These are phyloP conservation scores for Athalia cordata DNA, from an alignment of 2,888 invertebrate species.

Conservation along the genomic window DNA sequence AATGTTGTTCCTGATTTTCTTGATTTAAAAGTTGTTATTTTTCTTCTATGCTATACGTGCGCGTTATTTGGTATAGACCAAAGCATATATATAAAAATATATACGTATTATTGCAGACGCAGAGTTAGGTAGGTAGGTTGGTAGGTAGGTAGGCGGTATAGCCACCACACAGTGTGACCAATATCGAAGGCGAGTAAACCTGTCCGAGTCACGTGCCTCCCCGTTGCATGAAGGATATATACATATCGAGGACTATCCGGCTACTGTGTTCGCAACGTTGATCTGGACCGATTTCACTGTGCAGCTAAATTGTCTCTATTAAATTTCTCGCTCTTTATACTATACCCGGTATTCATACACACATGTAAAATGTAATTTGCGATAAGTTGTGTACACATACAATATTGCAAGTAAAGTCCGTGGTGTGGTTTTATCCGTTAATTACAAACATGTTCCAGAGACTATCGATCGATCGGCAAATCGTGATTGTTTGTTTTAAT, in stretches of 20 bases:
- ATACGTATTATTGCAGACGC: too few relatives aligned
- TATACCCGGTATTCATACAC: neutral
- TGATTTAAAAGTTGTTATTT: too few relatives aligned
- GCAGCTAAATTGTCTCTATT: constrained; percentile 32
- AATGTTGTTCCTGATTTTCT: constrained; percentile 5
- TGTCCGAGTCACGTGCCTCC: constrained; percentile 38
- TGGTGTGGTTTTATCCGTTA: too few relatives aligned
- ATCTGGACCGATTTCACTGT: constrained; percentile 35
- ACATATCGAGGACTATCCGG: constrained; percentile 12
- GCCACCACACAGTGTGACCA: neutral
- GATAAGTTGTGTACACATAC: neutral
- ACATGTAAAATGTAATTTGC: neutral
- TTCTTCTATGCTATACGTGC: too few relatives aligned
- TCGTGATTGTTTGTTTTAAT: too few relatives aligned
- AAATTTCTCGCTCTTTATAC: constrained; percentile 16
- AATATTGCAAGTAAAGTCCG: too few relatives aligned
- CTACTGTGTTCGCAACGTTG: constrained; percentile 31
- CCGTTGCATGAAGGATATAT: constrained; percentile 19
- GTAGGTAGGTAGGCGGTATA: constrained; percentile 17
- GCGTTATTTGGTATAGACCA: too few relatives aligned
- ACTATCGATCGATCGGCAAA: too few relatives aligned
- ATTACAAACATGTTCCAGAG: too few relatives aligned
- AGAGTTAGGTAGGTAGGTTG: neutral
- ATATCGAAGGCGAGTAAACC: constrained; percentile 38
- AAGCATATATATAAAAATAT: too few relatives aligned